Evolutionary conservation across 2,888 invertebrate genomes (phyloP), one percentile per base, ranked within the genome.

Genomic region (Hypomecis punctinalis): DNA sequence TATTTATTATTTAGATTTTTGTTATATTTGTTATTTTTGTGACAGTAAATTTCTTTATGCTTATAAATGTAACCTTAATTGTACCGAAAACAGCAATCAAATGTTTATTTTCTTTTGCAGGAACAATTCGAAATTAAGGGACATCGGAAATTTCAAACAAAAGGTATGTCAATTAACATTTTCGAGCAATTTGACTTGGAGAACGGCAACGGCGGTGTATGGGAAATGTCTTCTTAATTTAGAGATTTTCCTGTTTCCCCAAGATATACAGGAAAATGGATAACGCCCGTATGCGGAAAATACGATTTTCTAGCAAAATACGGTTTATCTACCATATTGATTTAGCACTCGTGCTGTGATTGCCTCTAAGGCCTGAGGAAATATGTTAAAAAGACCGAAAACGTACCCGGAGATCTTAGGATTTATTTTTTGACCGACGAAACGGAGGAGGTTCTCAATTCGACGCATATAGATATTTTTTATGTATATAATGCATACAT

Each of bases 211-310:
- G 36, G 55, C 57, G 35, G 37, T 53, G 57, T 58, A 56, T 45
- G 37, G 61, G 46, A 53, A 57, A 63, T 46, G 58, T 56, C 48
- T 33, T 37, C 53, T n/a, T 53, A 53, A 63, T 63, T 63, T 43
- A 6, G 42, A 35, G 47, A 58, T 58, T 63, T 63, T 63, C 63
- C 58, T 58, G 52, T 40, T 57, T 52, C 57, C 63, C 10, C 33
- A 10, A 53, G 56, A 56, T 58, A 53, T 63, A 63, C 53, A 37
- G 58, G 52, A 40, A 58, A 63, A 58, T 63, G 48, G 52, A 63
- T 47, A 42, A 57, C 46, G 35, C 46, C 13, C 36, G 47, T 40
- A 63, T 35, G 23, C 48, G 48, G 63, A 53, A 60, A 48, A 61
- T 46, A 53, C 53, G 46, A 45, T 52, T 39, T 49, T 55, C 40